Evolutionary conservation across 2,888 invertebrate genomes (phyloP).

Genomic region (Tachina fera): DNA sequence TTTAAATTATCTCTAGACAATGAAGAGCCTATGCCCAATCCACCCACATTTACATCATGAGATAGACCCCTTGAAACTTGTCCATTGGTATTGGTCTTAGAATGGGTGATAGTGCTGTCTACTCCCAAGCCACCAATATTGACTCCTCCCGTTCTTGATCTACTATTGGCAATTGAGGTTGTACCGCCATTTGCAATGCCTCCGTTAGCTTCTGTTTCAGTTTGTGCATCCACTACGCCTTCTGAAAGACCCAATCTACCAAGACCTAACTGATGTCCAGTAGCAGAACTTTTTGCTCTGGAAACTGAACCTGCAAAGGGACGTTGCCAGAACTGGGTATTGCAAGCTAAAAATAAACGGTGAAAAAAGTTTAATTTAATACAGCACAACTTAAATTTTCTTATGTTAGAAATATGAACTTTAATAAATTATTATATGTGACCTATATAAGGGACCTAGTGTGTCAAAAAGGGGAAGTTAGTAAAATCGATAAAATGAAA

Average conservation of each 20-base stretch:
- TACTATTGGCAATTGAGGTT: slow-evolving; percentile 76
- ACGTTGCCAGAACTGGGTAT: slow-evolving; percentile 29
- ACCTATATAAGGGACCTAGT: too few species aligned
- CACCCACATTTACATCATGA: slow-evolving; percentile 79
- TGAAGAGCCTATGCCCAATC: slow-evolving; percentile 78
- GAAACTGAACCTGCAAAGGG: slow-evolving; percentile 76
- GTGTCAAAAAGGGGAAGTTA: too few species aligned
- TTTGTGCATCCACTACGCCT: slow-evolving; percentile 77
- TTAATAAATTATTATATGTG: too few species aligned
- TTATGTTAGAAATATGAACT: too few species aligned
- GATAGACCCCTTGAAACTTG: slow-evolving; percentile 74
- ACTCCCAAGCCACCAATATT: slow-evolving; percentile 79
- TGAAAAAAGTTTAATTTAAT: not conserved
- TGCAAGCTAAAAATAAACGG: slow-evolving; percentile 19
- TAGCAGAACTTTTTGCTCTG: slow-evolving; percentile 77
- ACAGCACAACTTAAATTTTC: not conserved
- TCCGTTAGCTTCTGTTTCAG: slow-evolving; percentile 75
- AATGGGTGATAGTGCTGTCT: slow-evolving; percentile 79
- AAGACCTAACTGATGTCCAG: slow-evolving; percentile 75
- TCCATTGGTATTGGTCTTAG: slow-evolving; percentile 77
- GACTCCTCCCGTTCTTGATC: slow-evolving; percentile 76
- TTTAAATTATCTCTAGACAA: slow-evolving; percentile 78
- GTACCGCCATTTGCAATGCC: slow-evolving; percentile 75
- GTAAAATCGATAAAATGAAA: too few species aligned
- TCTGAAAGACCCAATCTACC: slow-evolving; percentile 75